These are phyloP conservation scores for Tachystola acroxantha DNA, from an alignment of 2,888 invertebrate genomes.

Conservation along the genomic window DNA sequence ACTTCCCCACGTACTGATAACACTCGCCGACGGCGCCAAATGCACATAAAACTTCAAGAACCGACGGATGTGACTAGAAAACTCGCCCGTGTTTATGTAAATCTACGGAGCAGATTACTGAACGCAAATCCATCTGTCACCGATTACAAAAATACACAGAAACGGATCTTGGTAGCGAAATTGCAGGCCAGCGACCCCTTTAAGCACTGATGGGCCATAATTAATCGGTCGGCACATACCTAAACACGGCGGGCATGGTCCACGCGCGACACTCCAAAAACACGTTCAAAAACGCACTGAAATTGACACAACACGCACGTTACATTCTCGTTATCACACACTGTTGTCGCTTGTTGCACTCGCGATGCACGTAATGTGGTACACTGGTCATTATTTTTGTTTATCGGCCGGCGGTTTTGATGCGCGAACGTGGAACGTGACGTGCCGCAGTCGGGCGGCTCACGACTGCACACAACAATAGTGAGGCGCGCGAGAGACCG, in stretches of 20 bases:
- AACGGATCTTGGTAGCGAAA: slow-evolving; percentile 47
- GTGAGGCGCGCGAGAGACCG: slow-evolving; percentile 62
- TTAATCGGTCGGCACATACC: slow-evolving; percentile 71
- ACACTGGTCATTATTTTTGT: slow-evolving; percentile 74
- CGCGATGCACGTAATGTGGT: slow-evolving; percentile 65
- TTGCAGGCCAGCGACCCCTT: slow-evolving; percentile 63
- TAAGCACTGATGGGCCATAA: slow-evolving; percentile 64
- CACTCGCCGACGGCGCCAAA: slow-evolving; percentile 46
- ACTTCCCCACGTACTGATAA: slow-evolving; percentile 62
- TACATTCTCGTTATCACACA: slow-evolving; percentile 73
- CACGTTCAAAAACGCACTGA: slow-evolving; percentile 60
- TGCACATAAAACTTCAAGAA: slow-evolving; percentile 42
- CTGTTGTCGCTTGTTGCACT: slow-evolving; percentile 70
- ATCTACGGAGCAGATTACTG: slow-evolving; percentile 27
- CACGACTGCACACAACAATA: slow-evolving; percentile 72
- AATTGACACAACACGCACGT: slow-evolving; percentile 68
- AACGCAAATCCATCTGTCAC: slow-evolving; percentile 35
- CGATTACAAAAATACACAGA: slow-evolving; percentile 52
- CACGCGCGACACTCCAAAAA: slow-evolving; percentile 64
- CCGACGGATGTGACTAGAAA: slow-evolving; percentile 39
- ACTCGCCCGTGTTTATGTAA: slow-evolving; percentile 17
- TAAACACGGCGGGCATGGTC: slow-evolving; percentile 69
- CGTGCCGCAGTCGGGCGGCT: slow-evolving; percentile 48
- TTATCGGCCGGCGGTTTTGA: slow-evolving; percentile 59
- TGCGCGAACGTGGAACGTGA: slow-evolving; percentile 41